phyloP scores from a whole-genome alignment of 2,888 invertebrate genomes.

The Thumatha senex region DNA sequence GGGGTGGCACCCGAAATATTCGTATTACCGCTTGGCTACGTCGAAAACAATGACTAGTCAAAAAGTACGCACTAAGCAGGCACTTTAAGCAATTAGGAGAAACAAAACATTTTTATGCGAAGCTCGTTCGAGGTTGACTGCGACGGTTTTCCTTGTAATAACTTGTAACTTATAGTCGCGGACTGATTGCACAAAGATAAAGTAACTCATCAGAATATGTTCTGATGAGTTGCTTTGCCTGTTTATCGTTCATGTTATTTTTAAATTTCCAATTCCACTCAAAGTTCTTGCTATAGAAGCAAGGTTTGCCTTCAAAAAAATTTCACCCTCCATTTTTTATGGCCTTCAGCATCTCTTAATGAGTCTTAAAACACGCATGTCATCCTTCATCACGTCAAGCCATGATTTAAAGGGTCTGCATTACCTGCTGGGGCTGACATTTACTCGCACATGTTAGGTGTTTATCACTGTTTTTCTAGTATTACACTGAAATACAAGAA shows the following conservation, averaged over 20 bases:
- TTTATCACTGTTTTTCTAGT: too few relatives aligned
- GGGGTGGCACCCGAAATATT: constrained; percentile 68
- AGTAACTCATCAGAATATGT: not conserved
- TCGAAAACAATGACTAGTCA: constrained; percentile 80
- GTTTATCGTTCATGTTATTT: too few relatives aligned
- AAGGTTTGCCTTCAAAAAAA: too few relatives aligned
- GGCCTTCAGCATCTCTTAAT: too few relatives aligned
- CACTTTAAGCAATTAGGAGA: constrained; percentile 80
- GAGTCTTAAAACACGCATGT: too few relatives aligned
- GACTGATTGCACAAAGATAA: constrained; percentile 10
- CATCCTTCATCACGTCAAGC: too few relatives aligned
- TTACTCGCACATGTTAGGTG: too few relatives aligned
- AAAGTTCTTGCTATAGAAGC: not conserved
- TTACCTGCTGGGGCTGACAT: too few relatives aligned
- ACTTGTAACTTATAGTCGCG: constrained; percentile 24
- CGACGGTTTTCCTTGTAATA: constrained; percentile 29
- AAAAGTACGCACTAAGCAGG: constrained; percentile 71
- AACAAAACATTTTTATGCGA: constrained; percentile 80
- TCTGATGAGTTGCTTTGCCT: not conserved
- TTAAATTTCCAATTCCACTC: not conserved
- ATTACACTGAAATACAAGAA: too few relatives aligned
- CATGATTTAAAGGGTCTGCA: too few relatives aligned
- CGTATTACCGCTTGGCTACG: constrained; percentile 66
- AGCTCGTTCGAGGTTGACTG: constrained; percentile 44
- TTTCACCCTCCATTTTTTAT: too few relatives aligned